Base-by-base conservation (phyloP, 1,140 invertebrate genomes). In the Drosophila equinoxialis region DNA sequence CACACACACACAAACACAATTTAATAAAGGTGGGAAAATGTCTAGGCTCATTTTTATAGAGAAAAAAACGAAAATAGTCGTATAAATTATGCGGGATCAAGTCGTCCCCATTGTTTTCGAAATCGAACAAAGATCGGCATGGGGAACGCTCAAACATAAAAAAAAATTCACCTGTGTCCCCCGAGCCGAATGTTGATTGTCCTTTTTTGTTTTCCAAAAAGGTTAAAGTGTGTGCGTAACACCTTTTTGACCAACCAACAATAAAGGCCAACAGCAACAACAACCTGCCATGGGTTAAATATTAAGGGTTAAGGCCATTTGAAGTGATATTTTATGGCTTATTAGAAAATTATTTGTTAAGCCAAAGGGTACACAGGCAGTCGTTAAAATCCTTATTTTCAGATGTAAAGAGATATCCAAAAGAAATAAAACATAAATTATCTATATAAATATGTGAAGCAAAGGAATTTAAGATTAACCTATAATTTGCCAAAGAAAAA, bases 11-110 rank as follows among this genome's bases (percentile, higher is more conserved):
- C 78, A 17, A 17, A 80, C 79, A 89, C 84, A 89, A 76, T 89
- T 89, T 84, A 89, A 89, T 84, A 89, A 89, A 86, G 83, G 83
- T 86, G 83, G 85, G 85, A 89, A 89, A 87, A 89, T 23, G 61
- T 67, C 82, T 76, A 79, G 68, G 71, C 45, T 51, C 67, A 66
- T 85, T 79, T 86, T 79, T 87, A 86, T 77, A 74, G 76, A 23
- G 77, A 87, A 87, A 87, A 68, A 51, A 65, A 77, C 7, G 35
- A 84, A 87, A 30, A 30, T 30, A 30, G 81, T 84, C 80, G 84
- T 89, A 89, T 89, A 89, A 89, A 89, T 89, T 89, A 89, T 89
- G 84, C 84, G 84, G 84, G 84, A 89, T 89, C 84, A 89, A 78
- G 70, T 45, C 63, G 48, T 51, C 57, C 65, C 57, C 67, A 89